Base-by-base conservation (phyloP, 2,888 invertebrate species). In the Cheilosia grossa region DNA sequence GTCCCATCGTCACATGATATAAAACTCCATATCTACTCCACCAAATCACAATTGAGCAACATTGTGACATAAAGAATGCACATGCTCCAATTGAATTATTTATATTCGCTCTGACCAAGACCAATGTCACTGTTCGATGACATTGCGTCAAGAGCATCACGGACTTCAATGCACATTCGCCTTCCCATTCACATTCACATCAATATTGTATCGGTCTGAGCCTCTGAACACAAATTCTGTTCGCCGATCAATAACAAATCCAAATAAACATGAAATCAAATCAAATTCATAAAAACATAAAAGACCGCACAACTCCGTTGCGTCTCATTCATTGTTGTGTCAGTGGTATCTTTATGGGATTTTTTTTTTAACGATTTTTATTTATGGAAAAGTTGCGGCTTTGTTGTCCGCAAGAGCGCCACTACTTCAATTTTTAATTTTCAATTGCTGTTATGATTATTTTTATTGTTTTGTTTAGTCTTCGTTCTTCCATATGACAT, bases 211-310 rank as follows among this genome's bases (percentile, higher is more conserved):
- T 21, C 21, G 40, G 27, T 4, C 17, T 53, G 24, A 24, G 24
- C 24, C 24, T 21, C 24, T 24, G 40, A 51, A 17, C 51, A 66
- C 21, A 66, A 53, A 51, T 53, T 51, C 40, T 40, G 17, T 53
- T 44, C 13, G 37, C 19, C 64, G 51, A 53, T 66, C 51, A 66
- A 66, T 53, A 53, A 40, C 7, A 53, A 24, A 53, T 9, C 7
- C 27, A 49, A 27, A 56, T 53, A 66, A 66, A 66, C 64, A 66
- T 53, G 1, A 64, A 66, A 66, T 66, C 64, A 66, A 51, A 66
- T 66, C 40, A 53, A 51, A 66, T 51, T 66, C 27, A 27, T 27
- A 27, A 27, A 51, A 10, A 2, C 10, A 37, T 10, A 9, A 33
- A 63, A 63, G 4, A n/a, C 19, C 33, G 19, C 17, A 6, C 13